Evolutionary conservation across 1,140 invertebrate species (phyloP), one percentile per base, ranked within the genome.

Genomic region (Drosophila burlai): DNA sequence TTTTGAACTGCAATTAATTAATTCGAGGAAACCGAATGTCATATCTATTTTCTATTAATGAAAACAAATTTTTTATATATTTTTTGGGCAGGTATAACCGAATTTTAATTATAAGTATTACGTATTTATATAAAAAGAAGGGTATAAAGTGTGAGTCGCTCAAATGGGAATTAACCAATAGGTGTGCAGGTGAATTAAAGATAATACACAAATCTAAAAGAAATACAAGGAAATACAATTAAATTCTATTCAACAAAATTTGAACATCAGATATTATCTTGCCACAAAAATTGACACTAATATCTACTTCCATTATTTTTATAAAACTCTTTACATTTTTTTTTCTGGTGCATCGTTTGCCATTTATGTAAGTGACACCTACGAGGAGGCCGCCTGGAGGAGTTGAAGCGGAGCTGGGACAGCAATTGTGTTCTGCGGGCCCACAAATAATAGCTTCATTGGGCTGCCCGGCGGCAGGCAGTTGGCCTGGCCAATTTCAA

Each of bases 391-490:
- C 24, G 55, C 68, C 55, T 43, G 76, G 50, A 64, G 61, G 61
- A 58, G 72, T 42, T 43, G 50, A 78, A 58, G 66, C 64, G 57
- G 21, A 54, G 57, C 52, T 46, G 54, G 60, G 60, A 58, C 76
- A 65, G 76, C 79, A 64, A 67, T 76, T 80, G 74, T 78, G 75
- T 61, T 77, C 76, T 50, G 60, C 55, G 75, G 63, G 71, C 75
- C 85, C 85, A 80, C 85, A 89, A 85, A 90, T 89, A 89, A 89
- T 89, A 89, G 85, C 85, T 89, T 89, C 85, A 89, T 89, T 89
- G 81, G 63, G 71, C 71, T 54, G 38, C 50, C 52, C 50, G 47
- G 54, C 67, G 40, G 69, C 54, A 57, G 52, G 26, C 38, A 67
- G 62, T 47, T 52, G 63, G 46, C 66, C 66, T 43, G 46, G 68